phyloP scores from a whole-genome alignment of 2,888 invertebrate species.

The Cristatella mucedo region DNA sequence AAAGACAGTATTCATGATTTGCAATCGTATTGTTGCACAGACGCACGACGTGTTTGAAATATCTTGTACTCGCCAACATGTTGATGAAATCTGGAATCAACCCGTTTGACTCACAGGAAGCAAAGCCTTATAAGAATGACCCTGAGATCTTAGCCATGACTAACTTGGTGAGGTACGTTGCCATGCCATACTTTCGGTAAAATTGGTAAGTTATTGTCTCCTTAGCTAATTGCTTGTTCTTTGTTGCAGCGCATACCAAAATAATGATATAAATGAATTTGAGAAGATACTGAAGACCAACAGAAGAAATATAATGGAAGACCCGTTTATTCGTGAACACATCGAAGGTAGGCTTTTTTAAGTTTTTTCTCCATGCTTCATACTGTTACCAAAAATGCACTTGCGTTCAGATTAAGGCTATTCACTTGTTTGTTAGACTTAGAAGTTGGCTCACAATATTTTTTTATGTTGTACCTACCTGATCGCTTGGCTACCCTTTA shows the following conservation, averaged over 20 bases:
- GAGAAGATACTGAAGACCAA: slow-evolving; percentile 87
- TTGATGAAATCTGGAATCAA: slow-evolving; percentile 98
- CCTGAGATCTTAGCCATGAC: slow-evolving; percentile 98
- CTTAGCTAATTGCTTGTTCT: slow-evolving; percentile 6
- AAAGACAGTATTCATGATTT: too few relatives aligned
- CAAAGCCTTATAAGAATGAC: slow-evolving; percentile 97
- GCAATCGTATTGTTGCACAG: slow-evolving; percentile 22
- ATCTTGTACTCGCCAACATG: slow-evolving; percentile 95
- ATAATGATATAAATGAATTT: slow-evolving; percentile 94
- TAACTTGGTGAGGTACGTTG: slow-evolving; percentile 56
- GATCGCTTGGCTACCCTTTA: too few relatives aligned
- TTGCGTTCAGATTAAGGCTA: too few relatives aligned
- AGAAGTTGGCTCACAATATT: too few relatives aligned
- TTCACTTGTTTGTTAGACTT: too few relatives aligned
- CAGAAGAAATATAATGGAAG: slow-evolving; percentile 91
- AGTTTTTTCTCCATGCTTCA: too few relatives aligned
- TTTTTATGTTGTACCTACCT: too few relatives aligned
- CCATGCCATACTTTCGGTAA: not conserved
- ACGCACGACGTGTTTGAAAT: slow-evolving; percentile 89
- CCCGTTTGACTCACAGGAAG: slow-evolving; percentile 98
- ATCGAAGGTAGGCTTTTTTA: slow-evolving; percentile 62
- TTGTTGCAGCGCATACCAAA: slow-evolving; percentile 67
- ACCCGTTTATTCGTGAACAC: slow-evolving; percentile 94
- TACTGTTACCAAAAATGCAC: too few relatives aligned
- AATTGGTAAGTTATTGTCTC: slow-evolving; percentile 7